Base-by-base conservation (phyloP, 2,113 vertebrate genomes). In the Chionodraco myersi region DNA sequence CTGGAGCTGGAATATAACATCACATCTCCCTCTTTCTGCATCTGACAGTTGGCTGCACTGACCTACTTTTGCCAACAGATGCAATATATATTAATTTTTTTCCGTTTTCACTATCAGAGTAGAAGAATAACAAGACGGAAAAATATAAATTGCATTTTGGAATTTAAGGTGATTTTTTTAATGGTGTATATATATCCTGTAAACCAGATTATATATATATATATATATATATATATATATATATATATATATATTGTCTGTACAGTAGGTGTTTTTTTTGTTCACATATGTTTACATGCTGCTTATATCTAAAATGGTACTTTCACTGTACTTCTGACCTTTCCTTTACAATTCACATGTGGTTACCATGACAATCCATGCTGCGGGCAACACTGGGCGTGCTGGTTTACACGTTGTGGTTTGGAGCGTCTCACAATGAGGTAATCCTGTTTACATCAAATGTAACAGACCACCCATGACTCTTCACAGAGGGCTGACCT, bases 51-150 rank as follows among this genome's bases (percentile, higher is more conserved):
- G 86, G 80, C 86, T 86, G 77, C 77, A 89, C 74, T 94, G 92
- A 93, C 94, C 94, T 93, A 94, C 85, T 94, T 95, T 81, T 82
- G 36, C 82, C 69, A 67, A 73, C 70, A 68, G 61, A 66, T 64
- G 74, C 65, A 71, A 62, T 58, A 64, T 54, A 47, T 60, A 67
- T 72, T 82, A 72, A 80, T 84, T 77, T 84, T 49, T 63, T 72
- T 67, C 67, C 41, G 53, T 60, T 78, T 57, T 71, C 34, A 16
- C 59, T 14, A 11, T 64, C 47, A 23, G 15, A 30, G 8, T 3
- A 52, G 34, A 14, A 18, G 49, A 15, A 44, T 10, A 68, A 67
- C 30, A n/a, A 51, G 63, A 56, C 44, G 34, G 14, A 34, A 51
- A 48, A 69, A 3, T 30, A 26, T 16, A 41, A 6, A 54, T 75